Evolutionary conservation across 2,888 invertebrate genomes (phyloP).

Genomic region (Diploptera punctata): DNA sequence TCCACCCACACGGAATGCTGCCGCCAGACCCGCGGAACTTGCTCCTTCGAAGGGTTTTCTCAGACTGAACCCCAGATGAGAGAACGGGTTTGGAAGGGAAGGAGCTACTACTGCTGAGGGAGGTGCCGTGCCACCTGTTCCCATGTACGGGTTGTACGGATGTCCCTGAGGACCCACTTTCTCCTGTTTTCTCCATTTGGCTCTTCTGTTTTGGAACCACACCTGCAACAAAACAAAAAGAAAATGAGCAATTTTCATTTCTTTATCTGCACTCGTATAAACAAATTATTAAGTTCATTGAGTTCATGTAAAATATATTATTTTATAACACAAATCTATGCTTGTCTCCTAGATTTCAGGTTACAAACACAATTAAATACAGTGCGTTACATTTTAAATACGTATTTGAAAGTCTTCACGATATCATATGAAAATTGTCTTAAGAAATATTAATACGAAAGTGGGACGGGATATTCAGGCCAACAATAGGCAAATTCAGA

Average conservation of each 20-base stretch:
- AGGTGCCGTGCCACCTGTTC: constrained; percentile 67
- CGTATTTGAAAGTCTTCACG: too few relatives aligned
- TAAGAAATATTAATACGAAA: too few relatives aligned
- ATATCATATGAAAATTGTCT: too few relatives aligned
- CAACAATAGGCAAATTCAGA: too few relatives aligned
- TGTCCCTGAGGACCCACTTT: constrained; percentile 91
- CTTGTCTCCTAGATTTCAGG: too few relatives aligned
- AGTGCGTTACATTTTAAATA: too few relatives aligned
- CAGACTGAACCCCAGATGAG: constrained; percentile 77
- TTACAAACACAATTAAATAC: too few relatives aligned
- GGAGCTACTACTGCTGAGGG: constrained; percentile 69
- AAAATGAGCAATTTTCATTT: too few relatives aligned
- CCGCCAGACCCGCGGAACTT: constrained; percentile 60
- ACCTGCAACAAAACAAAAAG: constrained; percentile 68
- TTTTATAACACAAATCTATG: too few relatives aligned
- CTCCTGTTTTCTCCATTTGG: constrained; percentile 93
- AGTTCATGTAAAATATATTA: not conserved
- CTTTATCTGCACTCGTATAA: too few relatives aligned
- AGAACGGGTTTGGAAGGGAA: constrained; percentile 82
- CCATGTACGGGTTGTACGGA: constrained; percentile 78
- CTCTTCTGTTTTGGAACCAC: constrained; percentile 92
- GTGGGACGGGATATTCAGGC: too few relatives aligned
- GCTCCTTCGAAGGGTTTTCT: constrained; percentile 72
- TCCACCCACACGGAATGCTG: constrained; percentile 65
- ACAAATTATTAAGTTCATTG: too few relatives aligned